A percentile compares a stretch with the other conserved stretches of the same genome.
These are phyloP conservation scores for Aspidiotus rigidus DNA, from an alignment of 2,888 invertebrate genomes.

Conservation along the genomic window DNA sequence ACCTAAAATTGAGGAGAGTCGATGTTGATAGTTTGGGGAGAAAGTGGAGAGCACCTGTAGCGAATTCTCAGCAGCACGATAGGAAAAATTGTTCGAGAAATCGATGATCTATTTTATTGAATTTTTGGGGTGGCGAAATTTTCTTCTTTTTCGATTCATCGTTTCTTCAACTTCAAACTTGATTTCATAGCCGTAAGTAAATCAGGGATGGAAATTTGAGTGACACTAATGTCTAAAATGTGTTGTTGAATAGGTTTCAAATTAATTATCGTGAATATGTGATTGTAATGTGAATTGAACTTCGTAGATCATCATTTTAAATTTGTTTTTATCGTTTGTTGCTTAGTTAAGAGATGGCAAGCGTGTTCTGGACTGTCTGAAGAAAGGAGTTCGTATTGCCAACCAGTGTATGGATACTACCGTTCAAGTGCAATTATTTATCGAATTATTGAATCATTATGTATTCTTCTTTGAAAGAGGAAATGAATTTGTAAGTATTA, in stretches of 20 bases:
- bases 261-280: no score
- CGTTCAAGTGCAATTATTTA: slow-evolving; percentile 91
- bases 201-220: not conserved
- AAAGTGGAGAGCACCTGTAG: no score
- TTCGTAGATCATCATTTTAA: not conserved
- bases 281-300: not conserved
- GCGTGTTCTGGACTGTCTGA: slow-evolving; percentile 86
- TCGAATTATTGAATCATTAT: slow-evolving; percentile 88
- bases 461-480: slow-evolving; percentile 87
- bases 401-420: slow-evolving; percentile 96
- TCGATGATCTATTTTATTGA: no score
- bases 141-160: no score
- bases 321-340: slow-evolving; percentile 36
- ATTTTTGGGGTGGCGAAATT: no score
- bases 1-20: no score
- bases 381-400: slow-evolving; percentile 88
- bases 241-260: not conserved
- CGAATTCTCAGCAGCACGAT: no score
- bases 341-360: slow-evolving; percentile 74
- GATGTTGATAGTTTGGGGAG: no score
- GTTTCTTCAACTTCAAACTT: no score
- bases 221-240: not conserved
- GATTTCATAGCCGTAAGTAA: not conserved
- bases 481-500: slow-evolving; percentile 51
- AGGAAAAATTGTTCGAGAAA: no score